A percentile compares a stretch with the other conserved stretches of the same genome.
Conservation (phyloP, 2,797 vertebrate genomes). For the Notolepis coatsorum region DNA sequence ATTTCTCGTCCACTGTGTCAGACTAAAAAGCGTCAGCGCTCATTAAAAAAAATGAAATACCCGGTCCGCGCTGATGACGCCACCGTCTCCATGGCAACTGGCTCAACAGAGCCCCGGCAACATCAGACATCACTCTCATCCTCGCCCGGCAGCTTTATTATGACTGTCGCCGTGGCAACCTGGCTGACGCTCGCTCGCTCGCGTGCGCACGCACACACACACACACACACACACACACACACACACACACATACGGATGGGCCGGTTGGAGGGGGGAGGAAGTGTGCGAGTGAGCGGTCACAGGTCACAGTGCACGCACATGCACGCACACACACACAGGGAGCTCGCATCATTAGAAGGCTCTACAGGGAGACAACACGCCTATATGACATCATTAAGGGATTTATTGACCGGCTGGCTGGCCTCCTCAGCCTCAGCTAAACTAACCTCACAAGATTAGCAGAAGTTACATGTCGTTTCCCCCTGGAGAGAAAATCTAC, state of each 20-base stretch:
- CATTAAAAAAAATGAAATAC: conserved; percentile 66
- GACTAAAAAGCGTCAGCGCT: conserved; percentile 59
- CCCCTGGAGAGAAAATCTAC: no score
- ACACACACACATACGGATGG: no score
- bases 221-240: conserved; percentile 7
- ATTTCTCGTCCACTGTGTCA: conserved; percentile 55
- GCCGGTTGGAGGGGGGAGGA: background rate
- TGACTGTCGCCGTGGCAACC: conserved; percentile 74
- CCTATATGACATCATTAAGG: background rate
- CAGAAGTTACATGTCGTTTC: no score
- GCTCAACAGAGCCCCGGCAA: conserved; percentile 70
- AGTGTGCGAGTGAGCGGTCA: conserved; percentile 1
- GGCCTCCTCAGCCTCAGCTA: no score
- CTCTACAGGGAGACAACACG: background rate
- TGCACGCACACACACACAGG: background rate
- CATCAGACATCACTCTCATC: conserved; percentile 46
- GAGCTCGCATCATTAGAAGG: conserved; percentile 2
- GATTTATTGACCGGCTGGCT: no score
- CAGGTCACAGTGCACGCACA: background rate
- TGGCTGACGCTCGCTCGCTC: conserved; percentile 30
- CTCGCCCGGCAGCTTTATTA: conserved; percentile 65
- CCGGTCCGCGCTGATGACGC: conserved; percentile 46
- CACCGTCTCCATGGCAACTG: conserved; percentile 67
- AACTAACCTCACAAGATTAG: no score
- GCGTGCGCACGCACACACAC: background rate